Evolutionary conservation across 2,113 vertebrate species (phyloP).

Genomic region (Alaudala cheleensis): DNA sequence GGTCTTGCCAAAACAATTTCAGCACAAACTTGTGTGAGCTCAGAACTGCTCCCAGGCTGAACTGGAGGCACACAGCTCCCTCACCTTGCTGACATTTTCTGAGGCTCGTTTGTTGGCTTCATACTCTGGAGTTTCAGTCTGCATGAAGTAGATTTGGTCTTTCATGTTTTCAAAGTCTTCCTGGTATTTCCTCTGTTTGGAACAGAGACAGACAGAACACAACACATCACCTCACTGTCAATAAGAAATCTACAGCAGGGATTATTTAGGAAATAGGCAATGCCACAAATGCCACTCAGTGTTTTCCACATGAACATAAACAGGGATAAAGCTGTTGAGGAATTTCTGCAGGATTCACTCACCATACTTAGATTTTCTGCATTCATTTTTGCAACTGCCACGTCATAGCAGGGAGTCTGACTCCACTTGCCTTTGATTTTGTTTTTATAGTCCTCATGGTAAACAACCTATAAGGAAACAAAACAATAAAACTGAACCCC

Average conservation of each 20-base stretch:
- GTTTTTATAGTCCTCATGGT: constrained; percentile 92
- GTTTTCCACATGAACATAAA: neutral
- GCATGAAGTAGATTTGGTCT: constrained; percentile 98
- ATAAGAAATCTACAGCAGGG: neutral
- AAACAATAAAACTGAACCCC: neutral
- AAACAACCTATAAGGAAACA: constrained; percentile 79
- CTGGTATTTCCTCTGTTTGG: constrained; percentile 88
- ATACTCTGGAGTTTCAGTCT: constrained; percentile 95
- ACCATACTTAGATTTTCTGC: constrained; percentile 90
- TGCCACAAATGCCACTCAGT: neutral
- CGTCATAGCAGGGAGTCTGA: constrained; percentile 94
- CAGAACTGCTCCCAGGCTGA: neutral
- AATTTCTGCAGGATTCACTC: constrained; percentile 57
- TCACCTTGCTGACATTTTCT: constrained; percentile 83
- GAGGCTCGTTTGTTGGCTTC: constrained; percentile 84
- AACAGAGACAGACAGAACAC: neutral
- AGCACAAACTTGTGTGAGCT: neutral
- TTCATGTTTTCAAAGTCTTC: constrained; percentile 86
- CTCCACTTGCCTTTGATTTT: constrained; percentile 95
- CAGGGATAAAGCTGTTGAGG: neutral
- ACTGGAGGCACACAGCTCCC: neutral
- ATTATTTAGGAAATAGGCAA: neutral
- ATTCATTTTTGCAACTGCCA: constrained; percentile 88
- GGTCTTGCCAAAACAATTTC: neutral
- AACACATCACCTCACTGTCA: neutral